phyloP scores from a whole-genome alignment of 1,140 invertebrate genomes.

The Leucophenga varia region DNA sequence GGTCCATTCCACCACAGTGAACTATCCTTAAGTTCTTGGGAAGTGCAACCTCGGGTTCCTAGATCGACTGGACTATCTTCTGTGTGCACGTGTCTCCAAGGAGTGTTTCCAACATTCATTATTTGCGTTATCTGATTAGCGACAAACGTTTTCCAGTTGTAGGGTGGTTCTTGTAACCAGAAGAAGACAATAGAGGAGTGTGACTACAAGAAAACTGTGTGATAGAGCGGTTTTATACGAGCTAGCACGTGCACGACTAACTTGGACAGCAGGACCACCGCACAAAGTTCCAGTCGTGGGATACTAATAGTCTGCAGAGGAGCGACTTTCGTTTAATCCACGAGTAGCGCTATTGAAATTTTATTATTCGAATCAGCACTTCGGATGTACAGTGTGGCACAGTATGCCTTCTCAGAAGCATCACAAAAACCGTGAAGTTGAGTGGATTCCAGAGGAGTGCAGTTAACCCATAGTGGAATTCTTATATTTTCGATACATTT shows the following conservation, averaged over 20 bases:
- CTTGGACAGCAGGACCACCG: background rate
- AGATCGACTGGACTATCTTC: slow-evolving; percentile 6
- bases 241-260: background rate
- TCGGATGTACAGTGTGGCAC: background rate
- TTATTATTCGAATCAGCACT: background rate
- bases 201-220: background rate
- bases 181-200: background rate
- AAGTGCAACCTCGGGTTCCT: slow-evolving; percentile 1
- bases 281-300: too few relatives aligned
- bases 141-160: background rate
- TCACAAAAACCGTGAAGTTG: too few relatives aligned
- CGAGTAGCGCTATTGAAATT: background rate
- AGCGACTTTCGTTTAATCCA: too few relatives aligned
- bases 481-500: too few relatives aligned
- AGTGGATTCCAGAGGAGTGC: background rate
- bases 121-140: background rate
- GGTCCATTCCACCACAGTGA: too few relatives aligned
- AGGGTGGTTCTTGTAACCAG: background rate
- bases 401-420: too few relatives aligned
- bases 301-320: too few relatives aligned
- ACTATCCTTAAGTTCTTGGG: too few relatives aligned
- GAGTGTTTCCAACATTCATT: background rate
- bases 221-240: too few relatives aligned
- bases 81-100: slow-evolving; percentile 1
- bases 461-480: too few relatives aligned